Evolutionary conservation across 2,113 vertebrate species (phyloP).

Genomic region (Colius striatus): DNA sequence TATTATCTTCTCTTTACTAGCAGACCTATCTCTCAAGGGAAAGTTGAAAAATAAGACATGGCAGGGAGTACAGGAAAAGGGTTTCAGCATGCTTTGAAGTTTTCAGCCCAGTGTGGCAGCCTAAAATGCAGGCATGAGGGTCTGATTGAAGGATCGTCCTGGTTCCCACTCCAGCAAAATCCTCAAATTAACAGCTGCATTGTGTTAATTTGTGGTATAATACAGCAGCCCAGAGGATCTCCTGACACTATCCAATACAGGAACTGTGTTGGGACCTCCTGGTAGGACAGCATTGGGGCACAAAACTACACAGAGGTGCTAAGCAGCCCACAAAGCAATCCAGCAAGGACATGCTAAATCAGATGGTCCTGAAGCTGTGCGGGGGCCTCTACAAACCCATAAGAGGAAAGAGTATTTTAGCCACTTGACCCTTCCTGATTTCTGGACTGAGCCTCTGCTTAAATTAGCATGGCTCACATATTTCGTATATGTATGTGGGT

Average conservation of each 20-base stretch:
- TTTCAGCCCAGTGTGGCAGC: neutral
- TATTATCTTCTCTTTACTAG: neutral
- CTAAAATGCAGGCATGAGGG: rapidly evolving
- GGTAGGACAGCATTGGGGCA: neutral
- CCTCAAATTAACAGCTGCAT: too few species aligned
- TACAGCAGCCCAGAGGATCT: neutral
- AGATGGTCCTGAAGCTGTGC: neutral
- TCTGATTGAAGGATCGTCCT: neutral
- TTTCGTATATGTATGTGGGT: neutral
- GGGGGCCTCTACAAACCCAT: neutral
- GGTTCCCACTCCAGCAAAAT: neutral
- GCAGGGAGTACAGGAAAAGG: neutral
- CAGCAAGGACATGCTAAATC: neutral
- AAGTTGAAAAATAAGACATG: constrained; percentile 14
- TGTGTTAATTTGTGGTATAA: too few species aligned
- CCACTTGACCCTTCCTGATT: neutral
- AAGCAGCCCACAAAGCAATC: neutral
- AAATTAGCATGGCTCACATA: neutral
- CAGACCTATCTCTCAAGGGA: neutral
- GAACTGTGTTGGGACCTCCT: neutral
- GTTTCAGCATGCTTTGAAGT: neutral
- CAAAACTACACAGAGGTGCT: neutral
- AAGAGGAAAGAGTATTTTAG: neutral
- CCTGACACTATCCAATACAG: neutral
- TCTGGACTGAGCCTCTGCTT: neutral